These are phyloP conservation scores for Papilio polyxenes DNA, from an alignment of 1,140 invertebrate genomes.

Conservation along the genomic window DNA sequence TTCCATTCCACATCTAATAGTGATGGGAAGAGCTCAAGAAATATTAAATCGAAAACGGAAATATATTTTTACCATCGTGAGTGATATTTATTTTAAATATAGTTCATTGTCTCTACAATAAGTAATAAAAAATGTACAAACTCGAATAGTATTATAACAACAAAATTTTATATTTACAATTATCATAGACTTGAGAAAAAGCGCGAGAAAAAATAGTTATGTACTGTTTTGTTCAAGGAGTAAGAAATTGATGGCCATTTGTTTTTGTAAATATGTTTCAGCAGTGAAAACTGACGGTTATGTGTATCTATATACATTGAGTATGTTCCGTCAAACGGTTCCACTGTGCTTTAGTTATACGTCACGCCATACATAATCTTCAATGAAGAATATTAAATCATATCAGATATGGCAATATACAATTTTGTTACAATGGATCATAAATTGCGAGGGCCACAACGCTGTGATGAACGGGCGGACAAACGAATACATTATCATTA, in stretches of 20 bases:
- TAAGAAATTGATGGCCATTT: not conserved
- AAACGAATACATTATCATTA: conserved; percentile 35
- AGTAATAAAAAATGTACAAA: too few species aligned
- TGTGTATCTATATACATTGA: not conserved
- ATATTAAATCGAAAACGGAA: conserved; percentile 19
- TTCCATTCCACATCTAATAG: not conserved
- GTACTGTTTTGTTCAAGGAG: too few species aligned
- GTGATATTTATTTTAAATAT: too few species aligned
- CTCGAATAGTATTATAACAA: too few species aligned
- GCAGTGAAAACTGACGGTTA: not conserved
- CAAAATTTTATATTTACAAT: too few species aligned
- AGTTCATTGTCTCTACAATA: too few species aligned
- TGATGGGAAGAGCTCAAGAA: conserved; percentile 1
- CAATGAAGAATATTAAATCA: conserved; percentile 35
- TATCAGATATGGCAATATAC: conserved; percentile 16
- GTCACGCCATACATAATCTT: conserved; percentile 13
- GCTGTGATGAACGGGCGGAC: conserved; percentile 34
- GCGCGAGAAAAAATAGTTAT: too few species aligned
- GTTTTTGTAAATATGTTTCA: not conserved
- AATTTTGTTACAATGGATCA: conserved; percentile 37
- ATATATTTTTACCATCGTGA: not conserved
- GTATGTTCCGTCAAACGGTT: not conserved
- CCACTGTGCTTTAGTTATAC: not conserved
- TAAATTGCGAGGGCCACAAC: conserved; percentile 29
- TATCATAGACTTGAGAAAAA: too few species aligned